Evolutionary conservation across 2,888 invertebrate species (phyloP), one percentile per base, ranked within the genome.

Genomic region (Trimorus sp.): DNA sequence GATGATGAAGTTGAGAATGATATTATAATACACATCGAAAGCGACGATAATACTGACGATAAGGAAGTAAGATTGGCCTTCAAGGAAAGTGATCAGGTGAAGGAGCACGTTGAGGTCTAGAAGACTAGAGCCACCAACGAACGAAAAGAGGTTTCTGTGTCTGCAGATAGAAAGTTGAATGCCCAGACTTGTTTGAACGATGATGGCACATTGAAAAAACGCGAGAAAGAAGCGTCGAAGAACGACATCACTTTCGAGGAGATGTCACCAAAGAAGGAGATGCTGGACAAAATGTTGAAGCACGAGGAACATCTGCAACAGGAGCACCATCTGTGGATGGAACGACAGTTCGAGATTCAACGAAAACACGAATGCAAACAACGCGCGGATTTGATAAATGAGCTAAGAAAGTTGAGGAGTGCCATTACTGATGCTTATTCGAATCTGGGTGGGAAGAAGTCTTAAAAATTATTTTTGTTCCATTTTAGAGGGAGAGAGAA

Each of bases 1-100:
- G 93, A 89, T 93, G 92, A 83, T 49, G 82, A 92, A 89, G 88
- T 92, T 92, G 87, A 92, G 1, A n/a, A 59, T 15, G 7, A 7
- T 26, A 53, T 53, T 26, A 14, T 14, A 49, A 7, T 49, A 7
- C 40, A 40, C 1, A 1, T 40, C 1, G 11, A 40, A 49, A 8
- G 49, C 49, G n/a, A 49, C 1, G 1, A 49, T 14, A 49, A 49
- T 49, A 7, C 26, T 15, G 7, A n/a, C n/a, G n/a, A n/a, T 2
- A 7, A n/a, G 7, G 15, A n/a, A 12, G 49, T 7, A n/a, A 11
- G 2, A 11, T 49, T 49, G n/a, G n/a, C n/a, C n/a, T 49, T 49
- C n/a, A 14, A 8, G 4, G 40, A 40, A 11, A 7, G 9, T 1
- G 40, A 4, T 1, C 40, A 40, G 11, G 40, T 1, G 40, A 40